Percentiles rank a stretch among this genome's conserved stretches.
Conservation (phyloP, 2,797 vertebrate species). For the Scolopax rusticola region DNA sequence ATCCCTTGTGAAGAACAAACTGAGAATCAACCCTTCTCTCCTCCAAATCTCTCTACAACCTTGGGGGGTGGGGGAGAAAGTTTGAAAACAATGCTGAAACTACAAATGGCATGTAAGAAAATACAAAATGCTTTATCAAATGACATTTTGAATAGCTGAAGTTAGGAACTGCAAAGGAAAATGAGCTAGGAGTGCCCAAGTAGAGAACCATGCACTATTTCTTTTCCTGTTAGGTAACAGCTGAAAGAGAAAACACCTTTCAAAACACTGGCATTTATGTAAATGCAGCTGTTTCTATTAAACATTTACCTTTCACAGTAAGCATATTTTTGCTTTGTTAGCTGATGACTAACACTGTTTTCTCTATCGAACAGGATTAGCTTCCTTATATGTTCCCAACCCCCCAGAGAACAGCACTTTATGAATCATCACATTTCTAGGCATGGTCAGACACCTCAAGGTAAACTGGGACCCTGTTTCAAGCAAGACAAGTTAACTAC, state of each 20-base stretch:
- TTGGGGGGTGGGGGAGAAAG: neutral
- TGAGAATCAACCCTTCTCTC: neutral
- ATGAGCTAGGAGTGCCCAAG: neutral
- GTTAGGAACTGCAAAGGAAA: neutral
- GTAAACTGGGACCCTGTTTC: constrained; percentile 19
- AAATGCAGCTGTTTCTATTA: neutral
- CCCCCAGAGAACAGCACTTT: neutral
- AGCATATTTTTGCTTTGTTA: neutral
- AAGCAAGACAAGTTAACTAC: neutral
- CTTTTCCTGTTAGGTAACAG: neutral
- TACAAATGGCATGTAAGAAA: neutral
- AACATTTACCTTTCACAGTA: neutral
- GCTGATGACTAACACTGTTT: neutral
- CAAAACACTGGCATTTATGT: neutral
- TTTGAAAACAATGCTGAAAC: neutral
- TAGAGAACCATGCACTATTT: neutral
- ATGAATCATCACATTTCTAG: constrained; percentile 54
- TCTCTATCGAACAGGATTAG: constrained; percentile 26
- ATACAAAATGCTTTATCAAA: neutral
- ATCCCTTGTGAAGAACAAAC: neutral
- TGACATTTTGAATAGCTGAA: neutral
- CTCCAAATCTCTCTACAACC: neutral
- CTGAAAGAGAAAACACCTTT: neutral
- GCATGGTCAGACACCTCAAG: neutral
- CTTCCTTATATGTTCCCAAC: neutral